Evolutionary conservation across 2,113 vertebrate genomes (phyloP).

Genomic region (Podarcis muralis): DNA sequence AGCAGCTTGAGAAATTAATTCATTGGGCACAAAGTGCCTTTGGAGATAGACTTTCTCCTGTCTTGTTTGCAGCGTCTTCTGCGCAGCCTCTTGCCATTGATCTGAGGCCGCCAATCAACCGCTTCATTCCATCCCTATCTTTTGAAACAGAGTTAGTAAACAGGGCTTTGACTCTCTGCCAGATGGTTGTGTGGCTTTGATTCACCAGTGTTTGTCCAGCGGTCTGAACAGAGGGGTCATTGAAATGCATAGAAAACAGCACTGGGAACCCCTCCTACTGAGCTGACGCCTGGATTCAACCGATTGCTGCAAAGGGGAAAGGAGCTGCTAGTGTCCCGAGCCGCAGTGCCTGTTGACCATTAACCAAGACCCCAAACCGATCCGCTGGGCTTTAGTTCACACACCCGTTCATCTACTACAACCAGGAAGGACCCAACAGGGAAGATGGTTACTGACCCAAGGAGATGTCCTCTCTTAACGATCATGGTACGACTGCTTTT

Average conservation of each 20-base stretch:
- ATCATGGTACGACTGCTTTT: slow-evolving; percentile 36
- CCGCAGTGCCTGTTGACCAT: slow-evolving; percentile 32
- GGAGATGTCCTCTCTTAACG: background rate
- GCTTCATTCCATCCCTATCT: background rate
- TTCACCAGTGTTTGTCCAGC: background rate
- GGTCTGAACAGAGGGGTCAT: background rate
- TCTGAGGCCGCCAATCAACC: background rate
- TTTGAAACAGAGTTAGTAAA: background rate
- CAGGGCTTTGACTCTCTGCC: background rate
- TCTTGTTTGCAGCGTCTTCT: background rate
- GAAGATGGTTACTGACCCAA: slow-evolving; percentile 16
- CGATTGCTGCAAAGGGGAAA: slow-evolving; percentile 9
- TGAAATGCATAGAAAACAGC: background rate
- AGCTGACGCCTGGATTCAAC: background rate
- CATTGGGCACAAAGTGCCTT: background rate
- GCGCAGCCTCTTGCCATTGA: background rate
- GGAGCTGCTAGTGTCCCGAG: background rate
- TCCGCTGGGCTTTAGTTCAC: background rate
- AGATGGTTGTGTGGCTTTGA: background rate
- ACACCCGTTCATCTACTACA: background rate
- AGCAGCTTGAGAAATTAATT: too few species aligned
- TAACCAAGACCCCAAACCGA: slow-evolving; percentile 11
- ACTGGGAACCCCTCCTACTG: background rate
- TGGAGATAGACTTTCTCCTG: background rate
- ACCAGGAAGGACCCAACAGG: background rate